Evolutionary conservation across 2,113 vertebrate genomes (phyloP).

Genomic region (Apus apus): DNA sequence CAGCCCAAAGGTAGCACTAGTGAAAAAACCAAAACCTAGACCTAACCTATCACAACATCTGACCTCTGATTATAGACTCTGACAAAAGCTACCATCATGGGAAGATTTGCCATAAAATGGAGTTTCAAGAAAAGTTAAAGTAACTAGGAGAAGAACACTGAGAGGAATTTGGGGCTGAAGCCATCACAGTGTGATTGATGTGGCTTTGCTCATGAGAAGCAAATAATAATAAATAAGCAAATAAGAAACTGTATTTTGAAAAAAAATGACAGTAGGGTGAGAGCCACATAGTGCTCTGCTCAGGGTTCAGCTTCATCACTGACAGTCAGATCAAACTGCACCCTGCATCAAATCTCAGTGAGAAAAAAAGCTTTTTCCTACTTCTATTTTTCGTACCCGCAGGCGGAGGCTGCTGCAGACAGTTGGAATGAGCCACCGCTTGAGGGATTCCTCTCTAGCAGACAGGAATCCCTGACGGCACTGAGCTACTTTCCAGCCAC

Average conservation of each 20-base stretch:
- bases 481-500: not conserved
- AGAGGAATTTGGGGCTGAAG: not conserved
- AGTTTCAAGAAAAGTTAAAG: not conserved
- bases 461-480: not conserved
- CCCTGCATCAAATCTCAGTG: not conserved
- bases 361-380: not conserved
- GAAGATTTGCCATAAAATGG: not conserved
- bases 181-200: not conserved
- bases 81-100: not conserved
- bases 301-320: not conserved
- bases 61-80: not conserved
- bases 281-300: not conserved
- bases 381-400: not conserved
- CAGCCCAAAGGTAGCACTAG: not conserved
- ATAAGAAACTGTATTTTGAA: not conserved
- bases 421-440: not conserved
- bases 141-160: not conserved
- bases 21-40: not conserved
- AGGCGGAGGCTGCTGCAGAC: not conserved
- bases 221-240: not conserved
- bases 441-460: not conserved
- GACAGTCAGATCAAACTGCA: not conserved
- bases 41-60: not conserved
- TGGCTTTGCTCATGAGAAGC: not conserved
- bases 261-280: accelerated